Conservation (phyloP, 2,797 vertebrate genomes). For the Platalea minor region DNA sequence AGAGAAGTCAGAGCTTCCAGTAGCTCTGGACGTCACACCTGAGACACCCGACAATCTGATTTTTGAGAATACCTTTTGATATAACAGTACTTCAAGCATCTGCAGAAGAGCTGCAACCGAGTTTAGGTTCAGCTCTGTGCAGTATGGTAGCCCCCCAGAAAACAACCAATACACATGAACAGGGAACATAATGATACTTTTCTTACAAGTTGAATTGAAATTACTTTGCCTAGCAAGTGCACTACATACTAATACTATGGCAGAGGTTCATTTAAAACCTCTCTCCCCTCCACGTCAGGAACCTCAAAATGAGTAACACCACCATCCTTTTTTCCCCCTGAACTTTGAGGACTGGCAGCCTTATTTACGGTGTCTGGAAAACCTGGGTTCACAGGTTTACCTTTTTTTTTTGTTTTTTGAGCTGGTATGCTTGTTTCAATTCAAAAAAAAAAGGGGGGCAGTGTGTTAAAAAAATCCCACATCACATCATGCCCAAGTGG, state of each 20-base stretch:
- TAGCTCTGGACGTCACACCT: background rate
- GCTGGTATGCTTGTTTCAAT: background rate
- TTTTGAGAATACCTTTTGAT: background rate
- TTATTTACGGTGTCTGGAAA: background rate
- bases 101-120: accelerated
- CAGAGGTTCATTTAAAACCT: background rate
- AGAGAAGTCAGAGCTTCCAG: background rate
- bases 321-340: background rate
- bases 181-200: background rate
- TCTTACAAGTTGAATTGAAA: background rate
- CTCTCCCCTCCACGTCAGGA: accelerated
- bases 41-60: background rate
- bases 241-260: background rate
- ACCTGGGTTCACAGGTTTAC: background rate
- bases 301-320: background rate
- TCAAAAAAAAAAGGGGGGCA: accelerated
- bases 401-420: background rate
- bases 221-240: background rate
- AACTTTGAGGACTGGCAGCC: background rate
- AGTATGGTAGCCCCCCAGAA: accelerated
- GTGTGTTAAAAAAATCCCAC: background rate
- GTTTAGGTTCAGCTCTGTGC: background rate
- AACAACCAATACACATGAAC: background rate
- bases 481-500: background rate
- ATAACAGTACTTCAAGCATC: background rate